These are phyloP conservation scores for Hypsibius dujardini DNA, from an alignment of 1,140 invertebrate species.

Conservation along the genomic window DNA sequence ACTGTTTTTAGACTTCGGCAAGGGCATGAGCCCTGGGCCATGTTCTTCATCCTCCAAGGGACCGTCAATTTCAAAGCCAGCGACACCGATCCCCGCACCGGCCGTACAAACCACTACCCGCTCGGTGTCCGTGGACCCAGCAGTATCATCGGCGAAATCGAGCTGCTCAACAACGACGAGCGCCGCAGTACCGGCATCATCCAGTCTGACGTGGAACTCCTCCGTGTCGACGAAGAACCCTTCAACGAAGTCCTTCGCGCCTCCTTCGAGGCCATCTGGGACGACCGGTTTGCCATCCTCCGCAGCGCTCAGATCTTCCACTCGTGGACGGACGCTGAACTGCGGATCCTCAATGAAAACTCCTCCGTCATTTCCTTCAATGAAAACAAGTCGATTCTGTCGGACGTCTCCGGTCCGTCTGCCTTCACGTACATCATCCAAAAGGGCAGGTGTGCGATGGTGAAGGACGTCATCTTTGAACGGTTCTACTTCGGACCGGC, in stretches of 20 bases:
- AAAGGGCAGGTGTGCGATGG: constrained; percentile 11
- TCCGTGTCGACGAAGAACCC: constrained; percentile 17
- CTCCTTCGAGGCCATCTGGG: constrained; percentile 18
- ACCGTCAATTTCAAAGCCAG: constrained; percentile 17
- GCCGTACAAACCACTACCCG: constrained; percentile 13
- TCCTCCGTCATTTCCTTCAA: constrained; percentile 16
- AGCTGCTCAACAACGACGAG: constrained; percentile 18
- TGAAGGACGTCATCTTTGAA: constrained; percentile 7
- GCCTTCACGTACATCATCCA: constrained; percentile 11
- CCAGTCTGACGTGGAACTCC: constrained; percentile 8
- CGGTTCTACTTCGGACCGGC: not conserved
- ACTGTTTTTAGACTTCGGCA: constrained; percentile 2
- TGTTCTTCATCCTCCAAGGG: constrained; percentile 3
- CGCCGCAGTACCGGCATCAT: constrained; percentile 6
- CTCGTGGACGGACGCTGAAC: constrained; percentile 5
- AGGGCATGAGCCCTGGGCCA: constrained; percentile 5
- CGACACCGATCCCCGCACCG: constrained; percentile 7
- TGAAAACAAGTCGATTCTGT: not conserved
- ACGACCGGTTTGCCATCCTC: constrained; percentile 11
- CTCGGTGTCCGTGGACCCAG: not conserved
- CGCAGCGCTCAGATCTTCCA: constrained; percentile 1
- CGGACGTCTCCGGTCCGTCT: constrained; percentile 7
- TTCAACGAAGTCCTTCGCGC: constrained; percentile 10
- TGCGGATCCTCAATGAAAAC: constrained; percentile 17
- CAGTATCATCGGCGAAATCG: constrained; percentile 17